Percentiles rank a stretch among this genome's conserved stretches.
These are phyloP conservation scores for Pelecanoides urinatrix DNA, from an alignment of 2,113 vertebrate genomes.

Conservation along the genomic window DNA sequence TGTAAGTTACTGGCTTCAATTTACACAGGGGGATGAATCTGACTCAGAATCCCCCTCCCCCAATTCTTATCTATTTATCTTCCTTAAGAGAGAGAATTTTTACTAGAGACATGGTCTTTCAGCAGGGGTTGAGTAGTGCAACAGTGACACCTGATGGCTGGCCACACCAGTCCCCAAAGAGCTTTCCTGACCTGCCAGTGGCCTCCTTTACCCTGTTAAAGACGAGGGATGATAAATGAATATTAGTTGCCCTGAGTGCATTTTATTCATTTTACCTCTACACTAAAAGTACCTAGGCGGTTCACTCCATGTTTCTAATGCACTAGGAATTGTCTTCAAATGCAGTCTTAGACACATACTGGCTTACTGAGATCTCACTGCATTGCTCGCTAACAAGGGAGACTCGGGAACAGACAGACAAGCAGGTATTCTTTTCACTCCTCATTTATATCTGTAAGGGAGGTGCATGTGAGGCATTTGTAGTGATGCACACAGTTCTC, in stretches of 20 bases:
- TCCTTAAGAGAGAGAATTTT: conserved; percentile 32
- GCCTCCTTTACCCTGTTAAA: neutral
- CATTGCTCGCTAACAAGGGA: neutral
- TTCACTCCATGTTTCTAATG: neutral
- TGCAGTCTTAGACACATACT: neutral
- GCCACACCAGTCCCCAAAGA: neutral
- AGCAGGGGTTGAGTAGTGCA: conserved; percentile 49
- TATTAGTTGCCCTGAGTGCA: neutral
- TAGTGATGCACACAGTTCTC: neutral
- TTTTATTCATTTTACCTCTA: neutral
- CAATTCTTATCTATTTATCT: conserved; percentile 11
- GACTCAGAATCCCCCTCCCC: neutral
- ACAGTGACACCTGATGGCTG: conserved; percentile 76
- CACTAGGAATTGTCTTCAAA: conserved; percentile 1
- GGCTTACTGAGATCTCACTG: neutral
- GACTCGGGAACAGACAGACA: neutral
- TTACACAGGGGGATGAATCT: neutral
- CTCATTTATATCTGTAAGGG: neutral
- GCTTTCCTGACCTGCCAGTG: neutral
- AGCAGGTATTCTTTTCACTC: neutral
- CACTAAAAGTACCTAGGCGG: neutral
- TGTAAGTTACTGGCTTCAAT: neutral
- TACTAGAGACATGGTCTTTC: neutral
- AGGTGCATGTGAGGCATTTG: neutral
- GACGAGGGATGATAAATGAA: neutral